Evolutionary conservation across 2,113 vertebrate genomes (phyloP), one percentile per base, ranked within the genome.

Genomic region (Donacobius atricapilla): DNA sequence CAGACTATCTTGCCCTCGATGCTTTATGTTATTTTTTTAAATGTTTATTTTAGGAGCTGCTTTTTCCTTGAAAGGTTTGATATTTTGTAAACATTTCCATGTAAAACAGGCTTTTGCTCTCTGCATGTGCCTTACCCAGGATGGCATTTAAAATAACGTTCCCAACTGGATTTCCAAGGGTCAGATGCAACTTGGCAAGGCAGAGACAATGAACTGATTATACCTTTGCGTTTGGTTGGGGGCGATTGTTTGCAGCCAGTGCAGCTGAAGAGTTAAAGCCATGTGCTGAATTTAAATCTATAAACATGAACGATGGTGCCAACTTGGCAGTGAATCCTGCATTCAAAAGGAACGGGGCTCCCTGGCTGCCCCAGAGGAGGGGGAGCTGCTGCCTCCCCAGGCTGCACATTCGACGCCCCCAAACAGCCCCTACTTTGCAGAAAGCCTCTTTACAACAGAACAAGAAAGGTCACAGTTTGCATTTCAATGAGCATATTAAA

Each of bases 241-340:
- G 88, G 79, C 54, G 51, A 96, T 94, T 96, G 90, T 97, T 96
- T 97, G 90, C 92, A 95, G 94, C 77, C 90, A 92, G 89, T 48
- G 94, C 94, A 96, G 96, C 95, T 97, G 97, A 97, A 97, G 95
- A 96, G 97, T 96, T 96, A 96, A 96, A 97, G 95, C 93, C 96
- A 96, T 85, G 95, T 95, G 94, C 94, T 97, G 97, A 96, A 97
- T 97, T 95, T 96, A 83, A 97, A 97, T 97, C 95, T 63, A 83
- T 86, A 95, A 96, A 95, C 94, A 95, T 84, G 93, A 95, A 95
- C 48, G 76, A 63, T 61, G 88, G 95, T 96, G 96, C 96, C 97
- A 97, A 96, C 61, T 96, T 96, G 97, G 97, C 97, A 97, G 90
- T 4, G 1, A 75, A 11, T 68, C 30, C 10, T 73, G 85, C 93